Percentiles rank a stretch among this genome's conserved stretches.
Evolutionary conservation across 2,113 vertebrate species (phyloP).

Genomic region (Psettodes erumei): DNA sequence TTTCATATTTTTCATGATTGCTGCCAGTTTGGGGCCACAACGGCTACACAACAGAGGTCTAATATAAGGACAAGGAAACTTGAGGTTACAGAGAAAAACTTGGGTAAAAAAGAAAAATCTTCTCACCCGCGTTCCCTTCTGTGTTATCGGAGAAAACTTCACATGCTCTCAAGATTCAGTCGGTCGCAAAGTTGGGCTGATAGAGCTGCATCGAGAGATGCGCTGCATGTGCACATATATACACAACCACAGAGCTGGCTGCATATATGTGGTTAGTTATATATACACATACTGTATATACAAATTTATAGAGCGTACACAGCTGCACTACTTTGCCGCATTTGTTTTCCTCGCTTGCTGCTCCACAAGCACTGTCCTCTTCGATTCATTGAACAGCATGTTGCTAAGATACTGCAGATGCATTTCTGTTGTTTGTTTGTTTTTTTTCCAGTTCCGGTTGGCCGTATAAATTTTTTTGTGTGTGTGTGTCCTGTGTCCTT

Average conservation of each 20-base stretch:
- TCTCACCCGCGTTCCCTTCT: background rate
- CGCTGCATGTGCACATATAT: too few species aligned
- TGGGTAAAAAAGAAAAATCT: background rate
- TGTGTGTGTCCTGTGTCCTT: background rate
- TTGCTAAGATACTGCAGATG: too few species aligned
- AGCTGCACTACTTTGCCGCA: too few species aligned
- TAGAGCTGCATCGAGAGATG: background rate
- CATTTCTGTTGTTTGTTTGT: too few species aligned
- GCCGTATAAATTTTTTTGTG: too few species aligned
- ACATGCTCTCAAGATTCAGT: background rate
- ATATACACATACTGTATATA: background rate
- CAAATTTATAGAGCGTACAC: background rate
- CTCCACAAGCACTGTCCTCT: too few species aligned
- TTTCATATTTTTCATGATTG: too few species aligned
- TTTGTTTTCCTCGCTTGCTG: too few species aligned
- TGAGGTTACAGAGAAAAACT: too few species aligned
- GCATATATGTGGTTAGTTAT: background rate
- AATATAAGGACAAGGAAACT: background rate
- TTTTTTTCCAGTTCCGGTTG: too few species aligned
- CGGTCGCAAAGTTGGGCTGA: background rate
- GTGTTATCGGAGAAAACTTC: background rate
- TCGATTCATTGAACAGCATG: too few species aligned
- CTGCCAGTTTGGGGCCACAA: background rate
- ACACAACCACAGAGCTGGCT: background rate
- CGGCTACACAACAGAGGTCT: background rate